These are phyloP conservation scores for Poeciliopsis infans DNA, from an alignment of 2,797 vertebrate genomes.

Conservation along the genomic window DNA sequence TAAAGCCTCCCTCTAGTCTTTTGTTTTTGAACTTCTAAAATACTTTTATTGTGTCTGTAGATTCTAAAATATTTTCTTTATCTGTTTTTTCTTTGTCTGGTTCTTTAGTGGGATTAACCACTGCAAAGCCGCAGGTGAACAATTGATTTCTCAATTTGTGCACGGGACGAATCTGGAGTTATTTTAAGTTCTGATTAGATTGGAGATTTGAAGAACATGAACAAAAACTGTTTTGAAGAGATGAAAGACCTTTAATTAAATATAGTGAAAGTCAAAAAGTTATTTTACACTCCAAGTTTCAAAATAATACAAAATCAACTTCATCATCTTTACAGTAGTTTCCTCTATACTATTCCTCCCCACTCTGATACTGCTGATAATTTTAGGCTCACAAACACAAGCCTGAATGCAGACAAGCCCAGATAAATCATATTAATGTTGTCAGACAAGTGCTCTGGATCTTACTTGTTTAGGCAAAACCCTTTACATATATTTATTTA, in stretches of 20 bases:
- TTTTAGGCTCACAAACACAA: slow-evolving; percentile 38
- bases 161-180: background rate
- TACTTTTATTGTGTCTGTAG: background rate
- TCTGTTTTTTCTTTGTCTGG: background rate
- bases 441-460: slow-evolving; percentile 60
- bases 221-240: slow-evolving; percentile 87
- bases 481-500: slow-evolving; percentile 64
- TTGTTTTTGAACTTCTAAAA: background rate
- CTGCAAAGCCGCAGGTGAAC: background rate
- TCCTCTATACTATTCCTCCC: slow-evolving; percentile 82
- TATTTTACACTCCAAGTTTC: slow-evolving; percentile 96
- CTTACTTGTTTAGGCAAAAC: slow-evolving; percentile 39
- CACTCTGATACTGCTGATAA: slow-evolving; percentile 86
- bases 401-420: slow-evolving; percentile 58
- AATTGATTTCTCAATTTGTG: background rate
- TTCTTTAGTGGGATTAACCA: background rate
- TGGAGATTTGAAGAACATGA: slow-evolving; percentile 53
- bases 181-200: background rate
- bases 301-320: slow-evolving; percentile 89
- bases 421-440: slow-evolving; percentile 35
- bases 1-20: background rate
- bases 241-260: slow-evolving; percentile 99
- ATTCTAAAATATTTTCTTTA: background rate
- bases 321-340: slow-evolving; percentile 98
- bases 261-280: slow-evolving; percentile 99